Evolutionary conservation across 2,888 invertebrate species (phyloP), one percentile per base, ranked within the genome.

Genomic region (Beris chalybata): DNA sequence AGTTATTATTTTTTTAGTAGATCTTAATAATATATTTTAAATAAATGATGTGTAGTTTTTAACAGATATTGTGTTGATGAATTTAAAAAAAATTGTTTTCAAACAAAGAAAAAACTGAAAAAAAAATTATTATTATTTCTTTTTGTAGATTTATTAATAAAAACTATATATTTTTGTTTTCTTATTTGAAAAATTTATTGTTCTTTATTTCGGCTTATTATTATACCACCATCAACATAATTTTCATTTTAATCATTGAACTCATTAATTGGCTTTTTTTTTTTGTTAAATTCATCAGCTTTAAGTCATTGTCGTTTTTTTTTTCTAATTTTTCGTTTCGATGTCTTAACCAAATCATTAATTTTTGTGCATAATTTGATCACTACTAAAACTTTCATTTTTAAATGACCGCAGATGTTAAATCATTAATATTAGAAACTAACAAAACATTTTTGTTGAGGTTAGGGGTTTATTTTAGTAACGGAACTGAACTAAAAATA

Each of bases 251-350:
- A 29, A n/a, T 64, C 44, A 55, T 31, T 43, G 47, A 50, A 65
- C 31, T 58, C 52, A 58, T 53, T 31, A 45, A 61, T 48, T 50
- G 61, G 56, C 22, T 22, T 54, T 58, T 30, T n/a, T 64, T 53
- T 30, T n/a, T 64, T 53, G 53, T 69, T 66, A 69, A 69, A 69
- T 69, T 69, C 66, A 69, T 69, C 69, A 64, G 66, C 66, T 66
- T 64, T 55, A 22, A 22, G 22, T 22, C 22, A 22, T 22, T 22
- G 22, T 22, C 22, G n/a, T n/a, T n/a, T n/a, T 64, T 12, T 56
- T 32, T 7, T 15, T 3, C 50, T 50, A 13, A 13, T 13, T 13
- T 50, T 13, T 50, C 7, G 3, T 50, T 50, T 50, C 13, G 50
- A n/a, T 50, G 12, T 50, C 50, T 50, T 50, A 30, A 53, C 53